Evolutionary conservation across 2,113 vertebrate species (phyloP).

Genomic region (Leucosticte australis): DNA sequence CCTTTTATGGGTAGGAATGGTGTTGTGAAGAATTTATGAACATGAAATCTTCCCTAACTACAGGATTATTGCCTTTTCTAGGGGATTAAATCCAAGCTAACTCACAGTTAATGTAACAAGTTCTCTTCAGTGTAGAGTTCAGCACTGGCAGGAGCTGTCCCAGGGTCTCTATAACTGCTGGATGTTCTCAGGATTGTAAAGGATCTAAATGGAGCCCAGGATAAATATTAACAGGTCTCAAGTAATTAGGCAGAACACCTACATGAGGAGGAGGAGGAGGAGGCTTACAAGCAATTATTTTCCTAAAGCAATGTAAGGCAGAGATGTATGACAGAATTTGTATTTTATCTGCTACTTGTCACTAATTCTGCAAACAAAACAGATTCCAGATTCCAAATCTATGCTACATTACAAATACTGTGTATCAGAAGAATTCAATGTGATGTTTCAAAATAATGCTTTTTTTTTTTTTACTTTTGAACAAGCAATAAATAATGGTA

Average conservation of each 20-base stretch:
- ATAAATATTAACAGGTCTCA: slow-evolving; percentile 46
- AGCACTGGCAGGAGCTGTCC: slow-evolving; percentile 3
- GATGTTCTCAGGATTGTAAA: slow-evolving; percentile 38
- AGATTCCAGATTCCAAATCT: background rate
- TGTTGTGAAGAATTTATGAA: slow-evolving; percentile 64
- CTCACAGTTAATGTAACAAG: slow-evolving; percentile 31
- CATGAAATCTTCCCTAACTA: slow-evolving; percentile 58
- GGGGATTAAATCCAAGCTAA: slow-evolving; percentile 64
- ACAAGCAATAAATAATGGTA: background rate
- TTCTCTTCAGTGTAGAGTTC: slow-evolving; percentile 29
- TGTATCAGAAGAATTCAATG: background rate
- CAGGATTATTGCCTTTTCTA: slow-evolving; percentile 54
- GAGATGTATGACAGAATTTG: background rate
- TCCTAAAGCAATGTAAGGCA: background rate
- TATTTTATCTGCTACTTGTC: background rate
- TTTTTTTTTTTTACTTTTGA: background rate
- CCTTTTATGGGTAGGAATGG: slow-evolving; percentile 41
- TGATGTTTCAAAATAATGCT: background rate
- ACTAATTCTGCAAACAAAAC: background rate
- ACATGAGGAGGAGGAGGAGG: background rate
- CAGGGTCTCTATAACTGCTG: slow-evolving; percentile 10
- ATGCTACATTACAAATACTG: background rate
- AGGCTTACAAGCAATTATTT: background rate
- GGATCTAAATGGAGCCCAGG: background rate
- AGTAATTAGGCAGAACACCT: background rate